Evolutionary conservation across 2,888 invertebrate species (phyloP).

Genomic region (Scrobipalpa costella): DNA sequence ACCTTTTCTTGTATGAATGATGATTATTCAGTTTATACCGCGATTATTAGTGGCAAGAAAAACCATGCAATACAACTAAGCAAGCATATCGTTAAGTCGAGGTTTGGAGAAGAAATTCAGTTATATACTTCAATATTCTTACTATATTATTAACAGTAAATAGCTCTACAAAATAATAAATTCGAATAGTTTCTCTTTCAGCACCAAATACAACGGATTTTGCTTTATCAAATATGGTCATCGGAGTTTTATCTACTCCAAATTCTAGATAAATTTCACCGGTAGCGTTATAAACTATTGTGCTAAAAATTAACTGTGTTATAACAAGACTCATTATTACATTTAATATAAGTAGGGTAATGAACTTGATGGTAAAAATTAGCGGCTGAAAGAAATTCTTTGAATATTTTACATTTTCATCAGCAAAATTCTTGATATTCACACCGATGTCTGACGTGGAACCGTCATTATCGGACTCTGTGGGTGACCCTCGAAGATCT

Average conservation of each 20-base stretch:
- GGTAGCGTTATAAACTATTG: conserved; percentile 48
- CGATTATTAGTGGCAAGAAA: background rate
- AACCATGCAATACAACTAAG: background rate
- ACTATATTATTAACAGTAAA: conserved; percentile 52
- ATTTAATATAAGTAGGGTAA: conserved; percentile 52
- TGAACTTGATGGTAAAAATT: conserved; percentile 45
- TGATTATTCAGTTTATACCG: background rate
- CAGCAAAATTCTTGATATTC: background rate
- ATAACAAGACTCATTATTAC: conserved; percentile 46
- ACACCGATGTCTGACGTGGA: background rate
- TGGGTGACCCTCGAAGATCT: background rate
- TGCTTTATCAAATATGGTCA: conserved; percentile 51
- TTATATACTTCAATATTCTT: conserved; percentile 48
- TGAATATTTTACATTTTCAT: conserved; percentile 10
- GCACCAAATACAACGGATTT: conserved; percentile 52
- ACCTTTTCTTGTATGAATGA: background rate
- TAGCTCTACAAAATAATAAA: conserved; percentile 52
- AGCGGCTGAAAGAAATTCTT: conserved; percentile 39
- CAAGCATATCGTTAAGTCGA: background rate
- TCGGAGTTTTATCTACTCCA: conserved; percentile 45
- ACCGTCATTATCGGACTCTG: background rate
- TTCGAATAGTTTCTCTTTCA: conserved; percentile 48
- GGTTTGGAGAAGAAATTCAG: background rate
- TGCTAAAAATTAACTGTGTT: conserved; percentile 49
- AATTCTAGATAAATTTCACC: conserved; percentile 57